Base-by-base conservation (phyloP, 1,140 invertebrate species). In the Drosophila bipectinata region DNA sequence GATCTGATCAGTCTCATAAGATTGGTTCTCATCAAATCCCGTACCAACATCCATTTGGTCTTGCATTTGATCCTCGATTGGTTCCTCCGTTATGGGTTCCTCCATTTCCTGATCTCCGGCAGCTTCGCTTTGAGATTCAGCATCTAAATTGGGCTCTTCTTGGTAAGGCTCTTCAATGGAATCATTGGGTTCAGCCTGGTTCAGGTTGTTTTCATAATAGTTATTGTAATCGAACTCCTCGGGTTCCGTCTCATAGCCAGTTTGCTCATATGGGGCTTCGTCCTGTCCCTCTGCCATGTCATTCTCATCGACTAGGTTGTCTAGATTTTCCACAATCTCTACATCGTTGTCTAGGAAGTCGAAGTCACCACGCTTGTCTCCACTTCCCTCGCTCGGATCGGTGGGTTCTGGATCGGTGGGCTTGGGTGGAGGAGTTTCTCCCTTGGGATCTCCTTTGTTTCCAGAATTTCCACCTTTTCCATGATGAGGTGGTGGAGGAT, bases 241-340 rank as follows among this genome's bases (percentile, higher is more conserved):
- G 10, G 58, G 15, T 2, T 51, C 56, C 3, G 58, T 24, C 5
- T 66, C 34, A 1, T 24, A 32, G 12, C 28, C 62, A 4, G 5
- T n/a, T 2, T n/a, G 4, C 0, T 67, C 47, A 7, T 34, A 32
- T 1, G 59, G 21, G 12, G 10, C 18, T n/a, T 63, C 59, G 1
- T 64, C 59, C 14, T 44, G 59, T 10, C 2, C 28, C n/a, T 64
- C 63, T 12, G 26, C 18, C 0, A 44, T 0, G 14, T 67, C 63
- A 26, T 44, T 56, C 1, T 69, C 66, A 6, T 69, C 63, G 10
- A 69, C n/a, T 15, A 69, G 18, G 21, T 69, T 69, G 10, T 69
- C n/a, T 15, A 69, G n/a, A 14, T 69, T 69, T 3, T 57, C 66
- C 0, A 69, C 41, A 8, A 68, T 12, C 15, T 56, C 66, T 10